Evolutionary conservation across 2,888 invertebrate genomes (phyloP).

Genomic region (Gasteruption jaculator): DNA sequence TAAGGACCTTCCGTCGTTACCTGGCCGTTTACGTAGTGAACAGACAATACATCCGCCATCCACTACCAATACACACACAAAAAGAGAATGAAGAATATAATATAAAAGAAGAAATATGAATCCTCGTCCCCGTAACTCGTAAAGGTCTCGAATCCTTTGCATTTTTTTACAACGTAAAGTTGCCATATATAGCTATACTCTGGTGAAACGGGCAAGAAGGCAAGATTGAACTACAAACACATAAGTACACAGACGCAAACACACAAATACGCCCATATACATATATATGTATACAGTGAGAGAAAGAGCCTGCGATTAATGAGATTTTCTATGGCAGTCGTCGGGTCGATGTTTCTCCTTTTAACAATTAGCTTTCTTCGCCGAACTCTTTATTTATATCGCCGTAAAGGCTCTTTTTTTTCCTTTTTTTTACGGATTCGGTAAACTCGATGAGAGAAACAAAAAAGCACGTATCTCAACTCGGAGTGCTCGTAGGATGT

Average conservation of each 20-base stretch:
- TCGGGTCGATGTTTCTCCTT: neutral
- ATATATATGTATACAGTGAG: slow-evolving; percentile 20
- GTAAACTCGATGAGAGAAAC: neutral
- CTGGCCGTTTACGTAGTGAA: slow-evolving; percentile 44
- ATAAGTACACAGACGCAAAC: slow-evolving; percentile 27
- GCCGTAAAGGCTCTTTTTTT: too few relatives aligned
- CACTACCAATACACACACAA: slow-evolving; percentile 39
- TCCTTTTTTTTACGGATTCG: too few relatives aligned
- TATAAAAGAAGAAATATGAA: too few relatives aligned
- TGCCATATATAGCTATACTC: too few relatives aligned
- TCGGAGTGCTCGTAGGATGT: too few relatives aligned
- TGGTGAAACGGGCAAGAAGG: too few relatives aligned
- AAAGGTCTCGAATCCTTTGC: too few relatives aligned
- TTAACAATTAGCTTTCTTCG: slow-evolving; percentile 11
- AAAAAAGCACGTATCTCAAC: too few relatives aligned
- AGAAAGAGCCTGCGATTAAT: slow-evolving; percentile 17
- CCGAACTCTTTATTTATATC: slow-evolving; percentile 1
- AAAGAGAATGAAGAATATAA: too few relatives aligned
- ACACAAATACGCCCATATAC: slow-evolving; percentile 25
- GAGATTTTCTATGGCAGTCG: slow-evolving; percentile 29
- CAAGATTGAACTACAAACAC: slow-evolving; percentile 26
- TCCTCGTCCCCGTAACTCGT: too few relatives aligned
- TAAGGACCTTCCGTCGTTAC: slow-evolving; percentile 17
- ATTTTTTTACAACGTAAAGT: too few relatives aligned
- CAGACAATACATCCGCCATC: slow-evolving; percentile 51